phyloP scores from a whole-genome alignment of 2,113 vertebrate species.

The Anas platyrhynchos region DNA sequence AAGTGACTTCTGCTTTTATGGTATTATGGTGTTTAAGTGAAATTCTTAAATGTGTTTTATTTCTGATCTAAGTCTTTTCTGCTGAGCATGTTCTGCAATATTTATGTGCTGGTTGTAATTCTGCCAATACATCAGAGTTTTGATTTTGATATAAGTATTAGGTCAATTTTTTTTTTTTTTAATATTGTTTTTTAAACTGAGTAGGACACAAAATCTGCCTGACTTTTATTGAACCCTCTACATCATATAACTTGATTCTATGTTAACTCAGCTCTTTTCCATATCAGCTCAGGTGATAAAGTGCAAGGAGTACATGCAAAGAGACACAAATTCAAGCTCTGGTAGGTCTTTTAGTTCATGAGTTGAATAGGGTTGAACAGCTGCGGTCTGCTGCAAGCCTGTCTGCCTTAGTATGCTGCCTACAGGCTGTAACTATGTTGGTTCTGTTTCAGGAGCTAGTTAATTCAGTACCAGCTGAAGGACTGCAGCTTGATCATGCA shows the following conservation, averaged over 20 bases:
- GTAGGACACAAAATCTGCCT: not conserved
- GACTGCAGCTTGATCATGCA: not conserved
- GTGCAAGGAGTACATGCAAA: not conserved
- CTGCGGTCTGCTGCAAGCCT: not conserved
- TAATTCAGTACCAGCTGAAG: not conserved
- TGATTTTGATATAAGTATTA: not conserved
- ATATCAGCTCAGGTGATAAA: not conserved
- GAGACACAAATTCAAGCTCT: not conserved
- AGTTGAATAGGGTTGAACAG: not conserved
- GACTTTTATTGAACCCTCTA: not conserved
- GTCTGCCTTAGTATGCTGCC: not conserved
- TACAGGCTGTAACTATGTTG: not conserved
- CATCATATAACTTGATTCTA: not conserved
- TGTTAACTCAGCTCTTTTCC: not conserved
- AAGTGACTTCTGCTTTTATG: not conserved
- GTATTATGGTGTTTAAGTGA: not conserved
- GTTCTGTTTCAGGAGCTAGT: not conserved
- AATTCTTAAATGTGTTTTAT: not conserved
- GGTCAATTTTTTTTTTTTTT: not conserved
- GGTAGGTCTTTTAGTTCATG: fast-evolving
- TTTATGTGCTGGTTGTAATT: not conserved
- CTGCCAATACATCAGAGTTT: not conserved
- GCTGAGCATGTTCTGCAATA: not conserved
- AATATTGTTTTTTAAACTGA: not conserved
- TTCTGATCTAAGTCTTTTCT: not conserved